Conservation (phyloP, 1,140 invertebrate species). For the Drosophila ohnishii region DNA sequence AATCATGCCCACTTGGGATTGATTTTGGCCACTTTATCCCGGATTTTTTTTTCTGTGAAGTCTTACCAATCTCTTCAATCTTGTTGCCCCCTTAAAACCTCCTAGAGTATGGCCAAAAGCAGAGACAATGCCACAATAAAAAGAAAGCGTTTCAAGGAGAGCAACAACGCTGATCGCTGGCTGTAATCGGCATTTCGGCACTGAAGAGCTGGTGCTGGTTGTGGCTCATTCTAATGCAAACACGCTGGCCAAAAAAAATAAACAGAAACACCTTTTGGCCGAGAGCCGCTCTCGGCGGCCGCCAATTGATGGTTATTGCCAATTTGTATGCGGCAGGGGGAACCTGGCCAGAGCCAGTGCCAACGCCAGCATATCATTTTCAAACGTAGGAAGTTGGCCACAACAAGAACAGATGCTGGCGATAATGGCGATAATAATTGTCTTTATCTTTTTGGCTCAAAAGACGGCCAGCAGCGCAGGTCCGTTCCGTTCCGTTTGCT, state of each 20-base stretch:
- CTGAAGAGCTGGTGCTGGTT: constrained; percentile 8
- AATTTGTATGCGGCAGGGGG: constrained; percentile 68
- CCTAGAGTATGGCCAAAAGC: constrained; percentile 27
- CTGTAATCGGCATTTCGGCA: constrained; percentile 68
- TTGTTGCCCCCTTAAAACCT: no score
- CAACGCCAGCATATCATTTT: constrained; percentile 64
- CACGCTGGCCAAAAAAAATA: constrained; percentile 35
- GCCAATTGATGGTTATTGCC: constrained; percentile 81
- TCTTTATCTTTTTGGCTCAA: constrained; percentile 76
- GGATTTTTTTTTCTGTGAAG: no score
- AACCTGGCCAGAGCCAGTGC: constrained; percentile 12
- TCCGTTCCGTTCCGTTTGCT: constrained; percentile 35
- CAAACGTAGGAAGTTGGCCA: constrained; percentile 56
- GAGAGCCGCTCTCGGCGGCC: constrained; percentile 49
- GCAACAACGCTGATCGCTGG: constrained; percentile 30
- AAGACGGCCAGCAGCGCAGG: constrained; percentile 46
- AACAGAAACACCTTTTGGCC: constrained; percentile 46
- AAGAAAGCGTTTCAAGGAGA: constrained; percentile 60
- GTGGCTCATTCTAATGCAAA: constrained; percentile 80
- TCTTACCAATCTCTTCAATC: background rate
- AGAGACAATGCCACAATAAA: constrained; percentile 23
- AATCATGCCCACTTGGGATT: no score
- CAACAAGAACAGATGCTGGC: constrained; percentile 72
- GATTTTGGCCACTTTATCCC: no score
- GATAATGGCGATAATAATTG: constrained; percentile 82